These are phyloP conservation scores for Yponomeuta cagnagella DNA, from an alignment of 2,888 invertebrate species.

Conservation along the genomic window DNA sequence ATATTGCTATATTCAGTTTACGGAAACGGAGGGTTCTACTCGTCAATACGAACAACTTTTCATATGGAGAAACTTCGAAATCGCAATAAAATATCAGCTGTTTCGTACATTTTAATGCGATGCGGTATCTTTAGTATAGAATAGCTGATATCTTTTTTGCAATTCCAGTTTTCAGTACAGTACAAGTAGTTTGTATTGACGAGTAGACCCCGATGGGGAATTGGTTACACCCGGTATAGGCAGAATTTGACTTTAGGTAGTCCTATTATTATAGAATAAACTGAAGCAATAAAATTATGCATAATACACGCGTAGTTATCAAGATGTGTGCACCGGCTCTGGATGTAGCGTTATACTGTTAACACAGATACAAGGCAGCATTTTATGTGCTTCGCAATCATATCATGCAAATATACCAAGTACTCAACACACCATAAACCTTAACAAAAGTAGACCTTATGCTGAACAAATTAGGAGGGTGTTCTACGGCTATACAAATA, in stretches of 20 bases:
- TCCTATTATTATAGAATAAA: not conserved
- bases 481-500: not conserved
- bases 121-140: too few species aligned
- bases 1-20: too few species aligned
- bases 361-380: conserved; percentile 1
- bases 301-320: not conserved
- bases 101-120: too few species aligned
- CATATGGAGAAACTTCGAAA: too few species aligned
- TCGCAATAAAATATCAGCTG: too few species aligned
- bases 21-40: too few species aligned
- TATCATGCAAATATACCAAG: not conserved
- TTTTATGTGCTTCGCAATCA: not conserved
- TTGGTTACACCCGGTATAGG: not conserved
- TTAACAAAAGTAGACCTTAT: not conserved
- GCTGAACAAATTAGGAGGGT: not conserved
- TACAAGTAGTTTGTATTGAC: not conserved
- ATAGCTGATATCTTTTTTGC: too few species aligned
- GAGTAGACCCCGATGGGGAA: not conserved
- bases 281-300: not conserved
- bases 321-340: not conserved
- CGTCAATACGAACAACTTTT: too few species aligned
- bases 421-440: not conserved
- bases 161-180: not conserved
- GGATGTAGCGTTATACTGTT: not conserved
- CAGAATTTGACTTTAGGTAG: not conserved